These are phyloP conservation scores for Aplodontia rufa DNA, from an alignment of 2,113 vertebrate species.

Conservation along the genomic window DNA sequence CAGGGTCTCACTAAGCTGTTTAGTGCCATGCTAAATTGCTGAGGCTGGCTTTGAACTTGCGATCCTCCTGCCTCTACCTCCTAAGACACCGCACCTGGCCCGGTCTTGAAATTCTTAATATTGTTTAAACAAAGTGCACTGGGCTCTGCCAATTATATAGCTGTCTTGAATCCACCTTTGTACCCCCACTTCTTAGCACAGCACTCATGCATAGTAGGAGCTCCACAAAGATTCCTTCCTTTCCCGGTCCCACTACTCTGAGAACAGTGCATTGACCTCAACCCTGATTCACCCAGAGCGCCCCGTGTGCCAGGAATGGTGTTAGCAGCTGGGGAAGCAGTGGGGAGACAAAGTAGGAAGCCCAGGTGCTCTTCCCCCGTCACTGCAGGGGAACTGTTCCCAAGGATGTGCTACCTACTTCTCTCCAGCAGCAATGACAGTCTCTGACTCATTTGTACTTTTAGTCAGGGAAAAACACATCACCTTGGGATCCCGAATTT, in stretches of 20 bases:
- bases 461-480: background rate
- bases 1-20: no score
- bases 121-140: background rate
- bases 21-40: no score
- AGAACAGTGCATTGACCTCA: background rate
- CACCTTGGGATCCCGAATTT: background rate
- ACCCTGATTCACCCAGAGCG: background rate
- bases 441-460: background rate
- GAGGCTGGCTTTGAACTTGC: no score
- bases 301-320: background rate
- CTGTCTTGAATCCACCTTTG: background rate
- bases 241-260: background rate
- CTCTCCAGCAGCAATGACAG: background rate
- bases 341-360: background rate
- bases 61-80: no score
- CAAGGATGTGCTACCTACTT: fast-evolving
- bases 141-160: background rate
- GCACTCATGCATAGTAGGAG: background rate
- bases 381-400: background rate
- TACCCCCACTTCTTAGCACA: background rate
- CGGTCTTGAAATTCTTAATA: slow-evolving; percentile 31
- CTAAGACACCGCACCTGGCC: no score
- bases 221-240: background rate
- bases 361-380: background rate
- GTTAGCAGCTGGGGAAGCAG: background rate